phyloP scores from a whole-genome alignment of 2,888 invertebrate species.

The Trypoxylon attenuatum region DNA sequence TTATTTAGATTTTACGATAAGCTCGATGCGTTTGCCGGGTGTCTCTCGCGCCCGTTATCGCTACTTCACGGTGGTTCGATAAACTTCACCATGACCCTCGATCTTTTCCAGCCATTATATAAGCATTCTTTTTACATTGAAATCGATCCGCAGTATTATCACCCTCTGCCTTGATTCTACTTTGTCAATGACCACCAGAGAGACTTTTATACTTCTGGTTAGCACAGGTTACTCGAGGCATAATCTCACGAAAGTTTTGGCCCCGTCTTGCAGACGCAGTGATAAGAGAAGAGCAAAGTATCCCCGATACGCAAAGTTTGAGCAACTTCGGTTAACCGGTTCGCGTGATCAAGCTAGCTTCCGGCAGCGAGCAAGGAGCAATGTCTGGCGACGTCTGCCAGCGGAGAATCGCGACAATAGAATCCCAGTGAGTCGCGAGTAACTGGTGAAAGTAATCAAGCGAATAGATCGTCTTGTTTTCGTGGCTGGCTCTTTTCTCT shows the following conservation, averaged over 20 bases:
- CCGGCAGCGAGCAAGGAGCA: not conserved
- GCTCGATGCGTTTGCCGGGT: not conserved
- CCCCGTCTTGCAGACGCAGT: too few relatives aligned
- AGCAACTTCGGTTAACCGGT: not conserved
- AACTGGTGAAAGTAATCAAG: conserved; percentile 66
- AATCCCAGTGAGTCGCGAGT: conserved; percentile 3
- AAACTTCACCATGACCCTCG: conserved; percentile 1
- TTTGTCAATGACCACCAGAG: too few relatives aligned
- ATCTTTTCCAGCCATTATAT: not conserved
- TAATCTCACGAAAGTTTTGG: too few relatives aligned
- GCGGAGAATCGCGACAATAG: conserved; percentile 18
- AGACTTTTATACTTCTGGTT: not conserved
- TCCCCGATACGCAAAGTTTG: conserved; percentile 8
- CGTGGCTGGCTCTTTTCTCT: conserved; percentile 40
- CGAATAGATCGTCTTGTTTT: conserved; percentile 56
- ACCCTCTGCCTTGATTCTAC: too few relatives aligned
- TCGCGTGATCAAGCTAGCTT: conserved; percentile 11
- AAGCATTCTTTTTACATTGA: not conserved
- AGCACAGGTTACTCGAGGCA: not conserved
- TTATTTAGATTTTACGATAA: conserved; percentile 24
- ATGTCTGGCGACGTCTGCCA: not conserved
- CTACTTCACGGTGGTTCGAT: not conserved
- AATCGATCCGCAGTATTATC: not conserved
- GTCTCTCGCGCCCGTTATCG: not conserved
- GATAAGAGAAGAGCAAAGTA: not conserved